Evolutionary conservation across 35 echinoderm and acorn worm species (phyloP).

Genomic region (Heliocidaris tuberculata): DNA sequence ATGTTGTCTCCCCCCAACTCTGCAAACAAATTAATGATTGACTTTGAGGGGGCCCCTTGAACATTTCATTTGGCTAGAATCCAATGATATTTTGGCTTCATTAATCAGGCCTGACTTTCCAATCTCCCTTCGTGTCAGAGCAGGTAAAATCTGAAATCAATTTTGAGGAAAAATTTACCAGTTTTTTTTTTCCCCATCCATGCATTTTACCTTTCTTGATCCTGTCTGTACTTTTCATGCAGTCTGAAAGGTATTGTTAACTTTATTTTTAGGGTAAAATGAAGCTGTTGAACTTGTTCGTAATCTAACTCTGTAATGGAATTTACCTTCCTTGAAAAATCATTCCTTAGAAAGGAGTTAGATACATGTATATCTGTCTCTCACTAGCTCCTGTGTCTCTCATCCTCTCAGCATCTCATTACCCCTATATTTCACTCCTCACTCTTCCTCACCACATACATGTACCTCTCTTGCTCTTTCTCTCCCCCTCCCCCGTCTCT

Average conservation of each 20-base stretch:
- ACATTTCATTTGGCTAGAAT: not conserved
- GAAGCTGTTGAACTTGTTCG: too few species aligned
- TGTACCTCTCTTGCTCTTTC: not conserved
- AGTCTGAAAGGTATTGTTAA: too few species aligned
- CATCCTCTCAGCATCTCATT: not conserved
- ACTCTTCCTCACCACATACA: not conserved
- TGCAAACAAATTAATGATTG: not conserved
- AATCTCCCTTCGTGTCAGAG: not conserved
- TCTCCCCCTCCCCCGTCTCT: not conserved
- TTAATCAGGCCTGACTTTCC: not conserved
- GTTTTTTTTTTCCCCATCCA: not conserved
- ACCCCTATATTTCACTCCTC: not conserved
- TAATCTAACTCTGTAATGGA: too few species aligned
- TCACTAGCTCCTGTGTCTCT: not conserved
- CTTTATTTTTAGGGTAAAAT: too few species aligned
- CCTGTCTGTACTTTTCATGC: too few species aligned
- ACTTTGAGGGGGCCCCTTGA: not conserved
- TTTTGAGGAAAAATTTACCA: not conserved
- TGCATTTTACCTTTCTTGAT: not conserved
- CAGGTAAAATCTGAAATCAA: not conserved
- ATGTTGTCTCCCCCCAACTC: not conserved
- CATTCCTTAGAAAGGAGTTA: too few species aligned
- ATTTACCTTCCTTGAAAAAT: too few species aligned
- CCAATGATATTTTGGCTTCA: constrained; percentile 1
- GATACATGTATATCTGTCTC: not conserved